A percentile compares a stretch with the other conserved stretches of the same genome.
Evolutionary conservation across 2,888 invertebrate genomes (phyloP).

Genomic region (Mechanitis mazaeus): DNA sequence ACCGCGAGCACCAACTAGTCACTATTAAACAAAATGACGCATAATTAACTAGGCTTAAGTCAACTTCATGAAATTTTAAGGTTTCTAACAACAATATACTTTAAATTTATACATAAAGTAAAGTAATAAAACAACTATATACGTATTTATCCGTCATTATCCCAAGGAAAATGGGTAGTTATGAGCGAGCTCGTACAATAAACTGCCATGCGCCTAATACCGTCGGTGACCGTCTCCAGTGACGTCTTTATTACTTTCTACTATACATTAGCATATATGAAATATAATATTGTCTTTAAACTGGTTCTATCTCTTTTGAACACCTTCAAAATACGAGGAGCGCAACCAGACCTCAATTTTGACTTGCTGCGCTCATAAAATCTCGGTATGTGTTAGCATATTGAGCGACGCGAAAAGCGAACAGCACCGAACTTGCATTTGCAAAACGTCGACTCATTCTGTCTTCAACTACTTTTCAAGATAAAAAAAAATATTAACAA

Average conservation of each 20-base stretch:
- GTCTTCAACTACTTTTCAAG: no score
- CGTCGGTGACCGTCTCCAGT: constrained; percentile 44
- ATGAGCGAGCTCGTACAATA: constrained; percentile 65
- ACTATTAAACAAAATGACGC: no score
- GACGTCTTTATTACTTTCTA: constrained; percentile 55
- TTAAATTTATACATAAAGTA: background rate
- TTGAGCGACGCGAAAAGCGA: no score
- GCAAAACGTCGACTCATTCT: no score
- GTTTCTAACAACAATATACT: background rate
- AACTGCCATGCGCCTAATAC: constrained; percentile 66
- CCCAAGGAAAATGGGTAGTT: constrained; percentile 68
- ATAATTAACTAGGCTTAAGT: no score
- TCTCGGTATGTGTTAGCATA: no score
- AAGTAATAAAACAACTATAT: constrained; percentile 17
- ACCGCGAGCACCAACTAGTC: no score
- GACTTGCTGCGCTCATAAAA: no score
- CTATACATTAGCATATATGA: constrained; percentile 31
- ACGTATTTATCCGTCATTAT: constrained; percentile 59
- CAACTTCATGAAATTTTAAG: background rate
- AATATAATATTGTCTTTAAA: constrained; percentile 30
- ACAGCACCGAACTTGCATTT: no score
- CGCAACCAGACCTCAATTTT: no score
- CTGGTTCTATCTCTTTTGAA: constrained; percentile 1
- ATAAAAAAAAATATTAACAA: no score
- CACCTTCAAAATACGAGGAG: no score